Evolutionary conservation across 1,140 invertebrate genomes (phyloP), one percentile per base, ranked within the genome.

Genomic region (Pogonomyrmex californicus): DNA sequence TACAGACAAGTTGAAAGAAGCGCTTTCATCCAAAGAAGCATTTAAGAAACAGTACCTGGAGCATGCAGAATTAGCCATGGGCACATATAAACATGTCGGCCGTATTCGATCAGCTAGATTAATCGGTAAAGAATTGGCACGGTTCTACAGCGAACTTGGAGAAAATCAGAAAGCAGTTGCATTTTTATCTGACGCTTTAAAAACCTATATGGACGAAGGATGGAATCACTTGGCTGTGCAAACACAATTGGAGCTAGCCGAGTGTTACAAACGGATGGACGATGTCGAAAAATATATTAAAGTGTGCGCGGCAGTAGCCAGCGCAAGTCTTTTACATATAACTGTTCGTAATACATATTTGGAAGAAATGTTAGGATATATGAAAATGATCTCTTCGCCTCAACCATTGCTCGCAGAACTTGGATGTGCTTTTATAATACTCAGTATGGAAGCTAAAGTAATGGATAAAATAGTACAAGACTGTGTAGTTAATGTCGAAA

Each of bases 1-100:
- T 0, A 97, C 98, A 1, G 98, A 98, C 86, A 97, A 98, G 93
- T 95, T 99, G 0, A 98, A 99, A 94, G 98, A 99, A 93, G 98
- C 98, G 0, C 94, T 99, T 0, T 98, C 98, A 62, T 99, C 98
- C 0, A 98, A 98, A 93, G 97, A 98, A 86, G 97, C 97, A 33
- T 99, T 99, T 94, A 97, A 98, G 90, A 98, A 98, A 93, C 97
- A 98, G 89, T 99, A 99, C 93, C 95, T 99, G 82, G 99, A 99
- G 94, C 95, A 99, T 62, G 98, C 98, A 9, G 99, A 99, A 95
- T 95, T 99, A 83, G 98, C 99, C 0, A 99, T 99, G 97, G 98
- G 99, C 62, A 99, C 99, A 0, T 99, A 98, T 92, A 99, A 99
- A 94, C 98, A 99, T 95, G 98, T 99, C 90, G 97, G 98, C 7